These are phyloP conservation scores for Iselma pallidipennis DNA, from an alignment of 2,888 invertebrate species.

Conservation along the genomic window DNA sequence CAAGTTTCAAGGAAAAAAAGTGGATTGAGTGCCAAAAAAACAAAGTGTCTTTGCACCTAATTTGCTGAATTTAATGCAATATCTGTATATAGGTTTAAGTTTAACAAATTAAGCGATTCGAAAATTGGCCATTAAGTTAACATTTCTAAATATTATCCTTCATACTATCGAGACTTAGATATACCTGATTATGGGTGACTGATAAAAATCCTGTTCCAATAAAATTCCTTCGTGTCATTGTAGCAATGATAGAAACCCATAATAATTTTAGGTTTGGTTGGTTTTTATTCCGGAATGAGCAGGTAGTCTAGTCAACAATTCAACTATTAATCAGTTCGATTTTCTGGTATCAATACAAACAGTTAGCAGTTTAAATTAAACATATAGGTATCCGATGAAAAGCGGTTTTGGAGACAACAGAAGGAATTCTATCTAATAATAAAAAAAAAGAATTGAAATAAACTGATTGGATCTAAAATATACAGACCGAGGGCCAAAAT, in stretches of 20 bases:
- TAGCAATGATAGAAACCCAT: too few species aligned
- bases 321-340: conserved; percentile 22
- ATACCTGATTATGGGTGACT: too few species aligned
- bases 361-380: conserved; percentile 21
- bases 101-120: neutral
- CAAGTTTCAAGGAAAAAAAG: too few species aligned
- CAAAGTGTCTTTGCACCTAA: neutral
- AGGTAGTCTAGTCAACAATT: too few species aligned
- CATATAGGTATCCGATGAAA: conserved; percentile 20
- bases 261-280: too few species aligned
- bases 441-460: conserved; percentile 11
- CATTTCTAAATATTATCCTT: neutral
- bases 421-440: conserved; percentile 15
- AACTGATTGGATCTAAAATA: too few species aligned
- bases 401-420: conserved; percentile 21
- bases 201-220: too few species aligned
- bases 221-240: too few species aligned
- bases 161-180: too few species aligned
- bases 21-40: neutral
- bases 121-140: neutral
- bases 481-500: too few species aligned
- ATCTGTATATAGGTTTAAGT: neutral
- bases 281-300: too few species aligned
- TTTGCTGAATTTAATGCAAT: neutral
- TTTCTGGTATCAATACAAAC: conserved; percentile 16